Evolutionary conservation across 2,797 vertebrate species (phyloP), one percentile per base, ranked within the genome.

Genomic region (Discoglossus pictus): DNA sequence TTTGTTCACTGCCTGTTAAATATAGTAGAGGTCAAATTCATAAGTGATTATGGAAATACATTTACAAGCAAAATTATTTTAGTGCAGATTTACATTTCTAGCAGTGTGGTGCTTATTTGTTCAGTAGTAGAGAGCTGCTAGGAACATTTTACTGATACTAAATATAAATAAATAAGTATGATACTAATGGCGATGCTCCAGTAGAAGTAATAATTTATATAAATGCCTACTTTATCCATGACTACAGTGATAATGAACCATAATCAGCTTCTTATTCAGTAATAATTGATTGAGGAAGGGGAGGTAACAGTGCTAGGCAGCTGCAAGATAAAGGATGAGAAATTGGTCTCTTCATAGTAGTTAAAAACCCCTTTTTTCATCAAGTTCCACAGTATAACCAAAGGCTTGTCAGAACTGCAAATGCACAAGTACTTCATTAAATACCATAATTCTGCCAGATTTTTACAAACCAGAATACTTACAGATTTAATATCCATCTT

Each of bases 331-430:
- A 81, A 72, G 20, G 47, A 79, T 65, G 56, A 73, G 21, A 59
- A 62, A 74, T 75, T 75, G 46, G 43, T 75, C 43, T 61, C 64
- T 61, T 74, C 25, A n/a, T 61, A 40, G 66, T 6, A 71, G 65
- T 67, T 73, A 71, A 73, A 56, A 75, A 38, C 6, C 77, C 70
- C 54, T n/a, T 77, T 50, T 73, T 73, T 75, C 51, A 73, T 69
- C 52, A 64, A 54, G 59, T 71, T 36, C 43, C 38, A 63, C 23
- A 62, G 51, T 27, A 63, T 6, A 50, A 52, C 31, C 10, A 18
- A 47, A 21, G 42, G 34, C 59, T 48, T 63, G 59, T 58, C 60
- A 63, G 44, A 39, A 34, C 20, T 25, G 48, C 21, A 53, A 62
- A 11, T 53, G 43, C 43, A 50, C 23, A 63, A 70, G 27, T 42